Percentiles rank a stretch among this genome's conserved stretches.
Evolutionary conservation across 2,888 invertebrate genomes (phyloP).

Genomic region (Trisateles emortualis): DNA sequence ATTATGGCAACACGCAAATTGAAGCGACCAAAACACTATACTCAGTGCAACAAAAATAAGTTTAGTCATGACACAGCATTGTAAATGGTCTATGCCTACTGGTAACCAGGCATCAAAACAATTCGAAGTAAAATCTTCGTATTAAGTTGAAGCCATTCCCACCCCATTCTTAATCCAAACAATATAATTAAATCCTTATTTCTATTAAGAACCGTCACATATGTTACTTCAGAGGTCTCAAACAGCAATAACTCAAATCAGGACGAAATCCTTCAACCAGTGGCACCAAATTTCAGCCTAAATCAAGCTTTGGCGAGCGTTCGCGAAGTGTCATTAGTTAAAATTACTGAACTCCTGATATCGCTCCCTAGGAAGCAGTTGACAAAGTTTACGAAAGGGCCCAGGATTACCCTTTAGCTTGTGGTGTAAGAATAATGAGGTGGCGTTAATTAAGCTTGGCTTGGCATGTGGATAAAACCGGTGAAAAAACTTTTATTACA

Average conservation of each 20-base stretch:
- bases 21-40: too few species aligned
- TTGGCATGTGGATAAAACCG: not conserved
- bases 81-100: too few species aligned
- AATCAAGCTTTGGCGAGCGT: constrained; percentile 50
- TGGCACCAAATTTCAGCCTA: constrained; percentile 46
- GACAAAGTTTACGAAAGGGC: constrained; percentile 75
- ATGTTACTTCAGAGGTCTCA: constrained; percentile 26
- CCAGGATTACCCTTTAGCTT: constrained; percentile 56
- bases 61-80: too few species aligned
- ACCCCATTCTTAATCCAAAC: not conserved
- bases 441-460: constrained; percentile 13
- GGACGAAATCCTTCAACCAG: constrained; percentile 52
- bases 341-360: constrained; percentile 79
- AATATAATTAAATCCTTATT: constrained; percentile 2
- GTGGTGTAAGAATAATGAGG: constrained; percentile 27
- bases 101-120: too few species aligned
- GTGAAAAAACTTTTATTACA: not conserved
- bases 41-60: too few species aligned
- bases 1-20: too few species aligned
- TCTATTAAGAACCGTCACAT: constrained; percentile 3
- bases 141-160: too few species aligned
- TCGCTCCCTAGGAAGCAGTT: constrained; percentile 81
- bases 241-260: constrained; percentile 57
- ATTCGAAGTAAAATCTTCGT: too few species aligned
- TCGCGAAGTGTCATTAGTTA: constrained; percentile 79